These are phyloP conservation scores for Sepiola atlantica DNA, from an alignment of 2,888 invertebrate species.

Conservation along the genomic window DNA sequence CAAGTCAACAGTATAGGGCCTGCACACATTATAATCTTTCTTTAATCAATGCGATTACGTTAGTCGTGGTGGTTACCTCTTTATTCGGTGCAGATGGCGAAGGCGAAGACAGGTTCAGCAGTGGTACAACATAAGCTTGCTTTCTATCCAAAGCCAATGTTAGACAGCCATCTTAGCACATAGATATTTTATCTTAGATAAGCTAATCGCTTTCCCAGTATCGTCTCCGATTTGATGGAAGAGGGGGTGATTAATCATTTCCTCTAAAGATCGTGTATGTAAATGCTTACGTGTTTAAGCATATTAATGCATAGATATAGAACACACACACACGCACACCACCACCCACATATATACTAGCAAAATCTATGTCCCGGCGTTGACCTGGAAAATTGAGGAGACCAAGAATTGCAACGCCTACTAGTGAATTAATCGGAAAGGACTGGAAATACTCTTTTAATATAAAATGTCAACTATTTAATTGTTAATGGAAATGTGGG, in stretches of 20 bases:
- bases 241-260: neutral
- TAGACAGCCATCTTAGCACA: neutral
- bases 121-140: neutral
- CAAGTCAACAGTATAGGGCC: neutral
- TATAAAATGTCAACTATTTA: no score
- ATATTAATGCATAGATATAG: neutral
- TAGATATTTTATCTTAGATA: constrained; percentile 12
- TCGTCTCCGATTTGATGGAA: neutral
- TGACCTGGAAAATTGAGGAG: no score
- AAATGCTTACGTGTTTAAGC: neutral
- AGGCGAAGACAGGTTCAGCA: neutral
- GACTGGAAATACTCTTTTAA: no score
- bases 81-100: neutral
- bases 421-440: no score
- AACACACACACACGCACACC: no score
- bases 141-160: neutral
- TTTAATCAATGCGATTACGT: neutral
- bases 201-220: neutral
- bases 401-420: no score
- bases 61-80: neutral
- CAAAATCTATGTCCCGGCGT: no score
- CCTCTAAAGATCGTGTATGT: neutral
- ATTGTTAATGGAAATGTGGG: no score
- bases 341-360: no score
- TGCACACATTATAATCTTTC: neutral